A percentile compares a stretch with the other conserved stretches of the same genome.
Conservation (phyloP, 1,140 invertebrate species). For the Cephus cinctus region DNA sequence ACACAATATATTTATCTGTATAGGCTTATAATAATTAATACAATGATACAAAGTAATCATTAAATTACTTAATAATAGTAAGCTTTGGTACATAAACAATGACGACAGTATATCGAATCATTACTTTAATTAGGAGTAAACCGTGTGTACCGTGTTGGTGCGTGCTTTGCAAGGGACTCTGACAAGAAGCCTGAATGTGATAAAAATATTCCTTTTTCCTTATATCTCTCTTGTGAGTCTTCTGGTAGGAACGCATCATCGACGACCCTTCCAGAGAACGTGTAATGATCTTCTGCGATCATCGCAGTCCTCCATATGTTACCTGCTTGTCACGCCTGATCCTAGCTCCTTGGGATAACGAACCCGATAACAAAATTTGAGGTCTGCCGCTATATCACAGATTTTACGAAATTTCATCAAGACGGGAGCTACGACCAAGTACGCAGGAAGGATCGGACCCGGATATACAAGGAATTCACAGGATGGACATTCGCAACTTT, state of each 20-base stretch:
- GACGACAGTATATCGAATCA: conserved; percentile 36
- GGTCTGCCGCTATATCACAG: conserved; percentile 53
- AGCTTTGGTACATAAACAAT: conserved; percentile 58
- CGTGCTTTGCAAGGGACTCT: conserved; percentile 17
- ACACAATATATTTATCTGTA: conserved; percentile 52
- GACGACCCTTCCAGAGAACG: too few relatives aligned
- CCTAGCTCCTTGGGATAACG: too few relatives aligned
- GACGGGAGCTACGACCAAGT: conserved; percentile 32
- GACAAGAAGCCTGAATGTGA: conserved; percentile 21
- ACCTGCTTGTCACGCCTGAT: too few relatives aligned
- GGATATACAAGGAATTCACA: too few relatives aligned
- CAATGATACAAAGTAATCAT: conserved; percentile 53
- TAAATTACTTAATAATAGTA: conserved; percentile 52
- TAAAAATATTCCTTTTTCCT: conserved; percentile 4
- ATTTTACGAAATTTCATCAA: conserved; percentile 43
- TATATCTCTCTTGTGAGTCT: too few relatives aligned
- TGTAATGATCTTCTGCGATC: too few relatives aligned
- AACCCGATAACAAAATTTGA: conserved; percentile 45
- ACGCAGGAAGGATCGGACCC: too few relatives aligned
- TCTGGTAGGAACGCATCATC: too few relatives aligned
- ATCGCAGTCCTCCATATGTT: too few relatives aligned
- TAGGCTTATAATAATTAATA: conserved; percentile 53
- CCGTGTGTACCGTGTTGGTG: conserved; percentile 24
- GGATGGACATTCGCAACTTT: too few relatives aligned
- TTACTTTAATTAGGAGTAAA: conserved; percentile 12